These are phyloP conservation scores for Drosophila sechellia DNA, from an alignment of 1,140 invertebrate species.

Conservation along the genomic window DNA sequence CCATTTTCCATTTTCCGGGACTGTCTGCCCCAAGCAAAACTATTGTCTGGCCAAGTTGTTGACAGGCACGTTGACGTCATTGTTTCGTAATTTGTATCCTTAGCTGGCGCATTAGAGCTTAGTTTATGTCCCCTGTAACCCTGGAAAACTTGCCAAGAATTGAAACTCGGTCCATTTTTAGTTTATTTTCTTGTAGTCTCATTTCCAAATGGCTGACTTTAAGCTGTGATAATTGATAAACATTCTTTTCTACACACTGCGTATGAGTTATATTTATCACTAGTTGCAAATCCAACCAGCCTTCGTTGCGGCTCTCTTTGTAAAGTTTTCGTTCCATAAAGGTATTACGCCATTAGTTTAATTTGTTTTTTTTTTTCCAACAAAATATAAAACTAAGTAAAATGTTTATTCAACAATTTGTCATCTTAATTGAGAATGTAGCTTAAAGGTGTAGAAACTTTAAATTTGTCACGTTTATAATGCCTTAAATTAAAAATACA, in stretches of 20 bases:
- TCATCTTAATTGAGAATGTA: no score
- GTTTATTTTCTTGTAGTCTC: constrained; percentile 10
- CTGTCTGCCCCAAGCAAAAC: constrained; percentile 62
- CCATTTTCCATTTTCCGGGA: constrained; percentile 4
- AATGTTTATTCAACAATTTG: no score
- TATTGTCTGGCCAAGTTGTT: constrained; percentile 81
- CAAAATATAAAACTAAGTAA: no score
- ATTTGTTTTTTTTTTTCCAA: no score
- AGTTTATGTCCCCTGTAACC: constrained; percentile 49
- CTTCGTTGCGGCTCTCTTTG: no score
- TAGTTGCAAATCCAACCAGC: background rate
- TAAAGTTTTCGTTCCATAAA: no score
- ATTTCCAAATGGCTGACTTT: background rate
- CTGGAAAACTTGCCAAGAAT: constrained; percentile 30
- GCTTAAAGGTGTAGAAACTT: no score
- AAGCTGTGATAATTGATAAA: constrained; percentile 3
- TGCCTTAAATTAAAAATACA: no score
- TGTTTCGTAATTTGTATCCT: constrained; percentile 82
- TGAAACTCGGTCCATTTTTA: constrained; percentile 18
- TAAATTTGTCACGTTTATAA: no score
- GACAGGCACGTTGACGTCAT: constrained; percentile 82
- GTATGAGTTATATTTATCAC: background rate
- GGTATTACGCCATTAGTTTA: no score
- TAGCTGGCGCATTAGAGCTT: constrained; percentile 78
- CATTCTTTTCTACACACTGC: background rate